Percentiles rank a stretch among this genome's conserved stretches.
Conservation (phyloP, 2,888 invertebrate genomes). For the Altica lythri region DNA sequence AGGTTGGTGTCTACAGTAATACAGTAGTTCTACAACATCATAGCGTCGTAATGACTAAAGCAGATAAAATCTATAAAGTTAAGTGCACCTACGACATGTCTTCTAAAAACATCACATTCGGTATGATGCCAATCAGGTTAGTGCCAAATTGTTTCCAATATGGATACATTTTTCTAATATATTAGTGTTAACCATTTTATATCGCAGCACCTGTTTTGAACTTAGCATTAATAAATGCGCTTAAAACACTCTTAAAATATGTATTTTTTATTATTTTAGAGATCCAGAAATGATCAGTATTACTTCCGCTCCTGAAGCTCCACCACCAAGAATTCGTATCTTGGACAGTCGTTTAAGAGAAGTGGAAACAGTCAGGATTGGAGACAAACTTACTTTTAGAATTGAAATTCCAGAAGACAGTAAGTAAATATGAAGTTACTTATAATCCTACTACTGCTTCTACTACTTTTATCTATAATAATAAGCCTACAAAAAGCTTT, state of each 20-base stretch:
- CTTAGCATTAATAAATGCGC: neutral
- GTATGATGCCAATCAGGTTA: slow-evolving; percentile 94
- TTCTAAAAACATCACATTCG: slow-evolving; percentile 94
- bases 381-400: slow-evolving; percentile 91
- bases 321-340: slow-evolving; percentile 90
- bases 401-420: slow-evolving; percentile 96
- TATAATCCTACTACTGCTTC: no score
- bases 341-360: slow-evolving; percentile 84
- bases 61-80: slow-evolving; percentile 95
- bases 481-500: no score
- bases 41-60: slow-evolving; percentile 95
- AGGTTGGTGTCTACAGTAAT: slow-evolving; percentile 93
- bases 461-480: no score
- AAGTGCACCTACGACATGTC: slow-evolving; percentile 97
- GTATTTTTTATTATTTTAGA: slow-evolving; percentile 56
- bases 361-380: slow-evolving; percentile 92
- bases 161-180: neutral
- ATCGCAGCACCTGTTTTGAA: no score
- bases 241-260: neutral
- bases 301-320: slow-evolving; percentile 93
- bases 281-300: slow-evolving; percentile 97
- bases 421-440: no score
- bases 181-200: neutral
- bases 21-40: slow-evolving; percentile 94
- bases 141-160: slow-evolving; percentile 1